Conservation (phyloP, 2,113 vertebrate genomes). For the Spermophilus dauricus region DNA sequence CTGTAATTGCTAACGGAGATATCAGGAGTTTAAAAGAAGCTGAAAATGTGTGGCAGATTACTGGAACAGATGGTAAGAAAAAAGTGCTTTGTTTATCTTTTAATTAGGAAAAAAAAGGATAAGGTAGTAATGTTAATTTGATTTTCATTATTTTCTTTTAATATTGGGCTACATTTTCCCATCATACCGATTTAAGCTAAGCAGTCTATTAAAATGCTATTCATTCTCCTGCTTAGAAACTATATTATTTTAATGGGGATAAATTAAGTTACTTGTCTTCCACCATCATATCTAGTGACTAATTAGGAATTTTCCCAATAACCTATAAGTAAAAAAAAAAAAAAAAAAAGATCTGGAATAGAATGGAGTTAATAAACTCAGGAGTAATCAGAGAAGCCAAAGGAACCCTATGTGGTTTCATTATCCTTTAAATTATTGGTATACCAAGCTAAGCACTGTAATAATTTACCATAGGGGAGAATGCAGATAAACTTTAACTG, state of each 20-base stretch:
- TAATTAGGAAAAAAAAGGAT: constrained; percentile 13
- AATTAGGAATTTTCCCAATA: not conserved
- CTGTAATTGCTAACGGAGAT: constrained; percentile 97
- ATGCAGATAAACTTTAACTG: constrained; percentile 39
- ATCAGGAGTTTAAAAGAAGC: constrained; percentile 95
- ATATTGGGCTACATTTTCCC: constrained; percentile 59
- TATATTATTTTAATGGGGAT: not conserved
- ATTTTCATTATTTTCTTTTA: constrained; percentile 63
- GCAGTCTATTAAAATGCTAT: constrained; percentile 46
- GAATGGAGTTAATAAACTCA: constrained; percentile 35
- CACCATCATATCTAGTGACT: not conserved
- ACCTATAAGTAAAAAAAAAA: not conserved
- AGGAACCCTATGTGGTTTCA: not conserved
- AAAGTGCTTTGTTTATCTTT: constrained; percentile 59
- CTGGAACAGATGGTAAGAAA: constrained; percentile 94
- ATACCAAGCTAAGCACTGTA: not conserved
- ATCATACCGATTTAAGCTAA: constrained; percentile 46
- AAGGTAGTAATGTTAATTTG: constrained; percentile 48
- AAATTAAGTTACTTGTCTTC: constrained; percentile 43
- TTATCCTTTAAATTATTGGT: not conserved
- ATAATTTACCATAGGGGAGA: not conserved
- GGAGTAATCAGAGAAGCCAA: not conserved
- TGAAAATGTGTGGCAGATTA: constrained; percentile 91
- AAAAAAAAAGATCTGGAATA: constrained; percentile 5
- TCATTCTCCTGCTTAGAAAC: constrained; percentile 34